phyloP scores from a whole-genome alignment of 2,888 invertebrate species.

The Drosophila quinaria region DNA sequence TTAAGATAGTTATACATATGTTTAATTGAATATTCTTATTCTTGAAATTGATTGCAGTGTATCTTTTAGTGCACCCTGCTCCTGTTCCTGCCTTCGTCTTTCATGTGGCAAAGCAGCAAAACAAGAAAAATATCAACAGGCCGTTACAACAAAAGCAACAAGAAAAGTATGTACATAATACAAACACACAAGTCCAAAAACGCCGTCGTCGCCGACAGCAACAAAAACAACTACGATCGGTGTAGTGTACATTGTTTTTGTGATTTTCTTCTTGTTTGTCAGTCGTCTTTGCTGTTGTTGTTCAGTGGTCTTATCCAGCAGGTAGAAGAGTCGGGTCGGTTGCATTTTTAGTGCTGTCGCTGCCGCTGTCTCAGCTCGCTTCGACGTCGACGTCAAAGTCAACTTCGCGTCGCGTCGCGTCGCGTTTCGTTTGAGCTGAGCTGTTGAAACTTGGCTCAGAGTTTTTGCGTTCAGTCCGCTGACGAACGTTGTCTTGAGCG shows the following conservation, averaged over 20 bases:
- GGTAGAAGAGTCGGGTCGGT: conserved; percentile 56
- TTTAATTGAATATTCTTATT: neutral
- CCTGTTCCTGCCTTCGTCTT: conserved; percentile 23
- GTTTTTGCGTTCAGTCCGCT: conserved; percentile 64
- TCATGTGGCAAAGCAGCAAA: conserved; percentile 14
- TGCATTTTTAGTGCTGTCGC: conserved; percentile 52
- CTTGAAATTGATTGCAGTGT: conserved; percentile 20
- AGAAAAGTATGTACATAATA: conserved; percentile 1
- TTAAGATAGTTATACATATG: no score
- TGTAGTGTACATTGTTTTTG: conserved; percentile 44
- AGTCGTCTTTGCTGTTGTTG: conserved; percentile 20
- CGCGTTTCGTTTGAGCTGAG: conserved; percentile 49
- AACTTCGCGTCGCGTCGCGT: neutral
- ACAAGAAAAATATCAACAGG: conserved; percentile 63
- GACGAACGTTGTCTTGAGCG: conserved; percentile 74
- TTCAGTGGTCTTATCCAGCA: conserved; percentile 50
- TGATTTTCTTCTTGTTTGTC: conserved; percentile 56
- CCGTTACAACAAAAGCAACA: conserved; percentile 39
- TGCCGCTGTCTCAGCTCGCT: conserved; percentile 21
- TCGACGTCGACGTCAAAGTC: neutral
- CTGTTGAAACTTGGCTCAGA: conserved; percentile 66
- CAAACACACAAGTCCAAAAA: conserved; percentile 34
- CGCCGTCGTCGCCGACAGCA: conserved; percentile 24
- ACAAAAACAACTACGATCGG: conserved; percentile 15
- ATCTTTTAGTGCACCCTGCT: conserved; percentile 18